A percentile compares a stretch with the other conserved stretches of the same genome.
These are phyloP conservation scores for Malacoctenus gilli DNA, from an alignment of 2,797 vertebrate species.

Conservation along the genomic window DNA sequence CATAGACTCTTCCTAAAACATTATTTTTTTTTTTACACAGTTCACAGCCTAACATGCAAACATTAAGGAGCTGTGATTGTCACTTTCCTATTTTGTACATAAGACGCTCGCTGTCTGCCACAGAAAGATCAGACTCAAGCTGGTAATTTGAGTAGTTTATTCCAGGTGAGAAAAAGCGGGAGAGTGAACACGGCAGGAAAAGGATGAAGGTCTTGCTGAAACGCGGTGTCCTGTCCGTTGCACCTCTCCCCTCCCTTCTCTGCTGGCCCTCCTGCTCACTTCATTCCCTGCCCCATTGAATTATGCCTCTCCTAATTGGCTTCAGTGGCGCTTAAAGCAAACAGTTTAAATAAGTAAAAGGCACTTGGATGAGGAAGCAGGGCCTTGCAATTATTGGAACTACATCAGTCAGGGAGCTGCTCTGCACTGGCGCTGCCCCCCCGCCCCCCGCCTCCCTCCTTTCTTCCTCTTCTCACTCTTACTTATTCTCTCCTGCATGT, in stretches of 20 bases:
- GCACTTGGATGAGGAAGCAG: slow-evolving; percentile 78
- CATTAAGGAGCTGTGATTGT: too few relatives aligned
- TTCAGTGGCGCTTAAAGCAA: slow-evolving; percentile 83
- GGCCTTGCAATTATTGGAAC: slow-evolving; percentile 85
- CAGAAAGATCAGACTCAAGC: slow-evolving; percentile 22
- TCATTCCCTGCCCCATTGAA: slow-evolving; percentile 75
- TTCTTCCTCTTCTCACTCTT: slow-evolving; percentile 10
- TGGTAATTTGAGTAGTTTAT: slow-evolving; percentile 19
- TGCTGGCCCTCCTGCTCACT: slow-evolving; percentile 30
- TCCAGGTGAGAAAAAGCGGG: slow-evolving; percentile 24
- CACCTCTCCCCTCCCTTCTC: slow-evolving; percentile 28
- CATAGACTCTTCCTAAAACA: too few relatives aligned
- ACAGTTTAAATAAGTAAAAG: slow-evolving; percentile 87
- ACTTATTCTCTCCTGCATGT: slow-evolving; percentile 18
- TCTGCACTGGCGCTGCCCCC: slow-evolving; percentile 40
- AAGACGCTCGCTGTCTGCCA: not conserved
- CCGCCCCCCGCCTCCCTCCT: too few relatives aligned
- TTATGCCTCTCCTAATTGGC: slow-evolving; percentile 83
- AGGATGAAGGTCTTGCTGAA: slow-evolving; percentile 51
- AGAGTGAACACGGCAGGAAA: slow-evolving; percentile 36
- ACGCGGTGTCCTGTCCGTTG: slow-evolving; percentile 18
- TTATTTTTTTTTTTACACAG: too few relatives aligned
- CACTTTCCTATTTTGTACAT: too few relatives aligned
- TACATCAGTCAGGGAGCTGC: slow-evolving; percentile 86
- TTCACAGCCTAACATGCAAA: too few relatives aligned